Percentiles rank a stretch among this genome's conserved stretches.
Evolutionary conservation across 2,113 vertebrate genomes (phyloP).

Genomic region (Tachuris rubrigastra): DNA sequence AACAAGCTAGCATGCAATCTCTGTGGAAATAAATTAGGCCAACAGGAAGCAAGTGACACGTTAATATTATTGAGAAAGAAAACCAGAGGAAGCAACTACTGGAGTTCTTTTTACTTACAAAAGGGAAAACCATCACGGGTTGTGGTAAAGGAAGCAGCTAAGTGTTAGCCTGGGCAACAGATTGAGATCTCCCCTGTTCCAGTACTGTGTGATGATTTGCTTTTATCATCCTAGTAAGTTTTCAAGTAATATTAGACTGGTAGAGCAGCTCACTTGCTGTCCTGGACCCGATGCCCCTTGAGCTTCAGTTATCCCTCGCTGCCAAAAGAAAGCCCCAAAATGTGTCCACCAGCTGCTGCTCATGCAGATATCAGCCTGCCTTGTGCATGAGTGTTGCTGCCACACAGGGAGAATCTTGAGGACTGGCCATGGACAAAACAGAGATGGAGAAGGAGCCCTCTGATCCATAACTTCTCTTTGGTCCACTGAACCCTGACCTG

Average conservation of each 20-base stretch:
- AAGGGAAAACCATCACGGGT: neutral
- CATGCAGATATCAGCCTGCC: neutral
- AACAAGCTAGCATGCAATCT: neutral
- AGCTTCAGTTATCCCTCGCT: neutral
- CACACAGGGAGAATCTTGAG: neutral
- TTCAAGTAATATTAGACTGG: neutral
- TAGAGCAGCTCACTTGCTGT: neutral
- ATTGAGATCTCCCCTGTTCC: neutral
- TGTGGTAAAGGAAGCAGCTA: neutral
- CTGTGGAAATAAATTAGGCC: neutral
- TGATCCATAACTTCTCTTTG: neutral
- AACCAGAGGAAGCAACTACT: neutral
- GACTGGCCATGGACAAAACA: neutral
- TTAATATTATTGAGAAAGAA: neutral
- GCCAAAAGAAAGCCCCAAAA: neutral
- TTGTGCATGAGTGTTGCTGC: neutral
- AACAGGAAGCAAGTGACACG: neutral
- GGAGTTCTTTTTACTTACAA: neutral
- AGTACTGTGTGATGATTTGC: neutral
- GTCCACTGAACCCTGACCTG: neutral
- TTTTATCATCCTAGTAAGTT: neutral
- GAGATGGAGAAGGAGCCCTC: neutral
- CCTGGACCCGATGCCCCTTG: neutral
- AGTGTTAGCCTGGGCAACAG: neutral
- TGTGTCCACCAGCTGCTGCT: neutral